Evolutionary conservation across 2,113 vertebrate genomes (phyloP).

Genomic region (Anoura caudifer): DNA sequence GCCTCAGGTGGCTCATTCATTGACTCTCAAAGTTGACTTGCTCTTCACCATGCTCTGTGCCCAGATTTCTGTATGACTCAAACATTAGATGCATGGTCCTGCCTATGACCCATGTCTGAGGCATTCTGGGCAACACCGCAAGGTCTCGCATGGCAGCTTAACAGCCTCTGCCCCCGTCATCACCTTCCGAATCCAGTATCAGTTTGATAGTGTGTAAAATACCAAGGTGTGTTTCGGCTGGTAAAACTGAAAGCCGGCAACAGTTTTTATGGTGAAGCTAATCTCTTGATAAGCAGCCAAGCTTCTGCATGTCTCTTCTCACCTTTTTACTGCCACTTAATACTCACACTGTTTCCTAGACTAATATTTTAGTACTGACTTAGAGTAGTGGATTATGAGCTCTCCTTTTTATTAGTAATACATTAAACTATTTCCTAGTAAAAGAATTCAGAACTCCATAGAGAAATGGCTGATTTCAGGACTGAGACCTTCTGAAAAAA

Average conservation of each 20-base stretch:
- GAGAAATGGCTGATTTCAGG: not conserved
- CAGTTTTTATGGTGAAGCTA: not conserved
- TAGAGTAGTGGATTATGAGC: not conserved
- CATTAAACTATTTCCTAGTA: not conserved
- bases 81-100: not conserved
- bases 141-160: not conserved
- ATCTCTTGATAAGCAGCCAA: not conserved
- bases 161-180: not conserved
- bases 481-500: not conserved
- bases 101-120: not conserved
- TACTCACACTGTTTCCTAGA: not conserved
- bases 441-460: not conserved
- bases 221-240: not conserved
- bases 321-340: not conserved
- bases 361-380: not conserved
- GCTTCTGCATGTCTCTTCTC: not conserved
- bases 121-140: not conserved
- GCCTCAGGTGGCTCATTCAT: accelerated
- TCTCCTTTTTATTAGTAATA: constrained; percentile 2
- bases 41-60: not conserved
- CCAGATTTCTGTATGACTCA: not conserved
- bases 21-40: not conserved
- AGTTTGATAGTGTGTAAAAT: not conserved
- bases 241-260: not conserved
- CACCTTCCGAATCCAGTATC: not conserved